Evolutionary conservation across 2,888 invertebrate genomes (phyloP).

Genomic region (Nephrotoma guestfalica): DNA sequence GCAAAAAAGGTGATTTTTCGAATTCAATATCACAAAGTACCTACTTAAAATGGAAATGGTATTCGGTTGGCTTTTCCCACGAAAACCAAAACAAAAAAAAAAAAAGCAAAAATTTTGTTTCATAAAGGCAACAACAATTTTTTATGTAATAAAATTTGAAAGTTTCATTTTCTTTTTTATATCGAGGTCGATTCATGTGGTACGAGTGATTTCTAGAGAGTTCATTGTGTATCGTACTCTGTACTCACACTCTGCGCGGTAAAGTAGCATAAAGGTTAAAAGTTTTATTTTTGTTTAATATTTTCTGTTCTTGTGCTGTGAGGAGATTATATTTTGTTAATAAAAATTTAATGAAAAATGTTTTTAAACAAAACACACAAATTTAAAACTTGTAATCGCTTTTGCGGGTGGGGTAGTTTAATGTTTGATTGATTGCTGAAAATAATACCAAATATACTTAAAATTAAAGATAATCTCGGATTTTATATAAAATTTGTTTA

Average conservation of each 20-base stretch:
- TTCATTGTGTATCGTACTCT: background rate
- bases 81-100: background rate
- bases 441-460: background rate
- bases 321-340: background rate
- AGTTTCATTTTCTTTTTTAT: background rate
- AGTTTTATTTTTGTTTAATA: background rate
- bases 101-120: background rate
- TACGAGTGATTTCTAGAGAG: background rate
- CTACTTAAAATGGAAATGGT: background rate
- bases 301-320: background rate
- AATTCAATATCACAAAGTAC: background rate
- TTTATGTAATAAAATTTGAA: background rate
- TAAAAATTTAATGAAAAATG: background rate
- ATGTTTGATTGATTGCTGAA: background rate
- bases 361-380: background rate
- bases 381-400: background rate
- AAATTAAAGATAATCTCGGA: background rate
- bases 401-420: background rate
- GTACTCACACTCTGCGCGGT: background rate
- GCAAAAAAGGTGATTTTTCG: conserved; percentile 9
- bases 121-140: background rate
- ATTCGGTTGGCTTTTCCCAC: background rate
- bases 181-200: background rate
- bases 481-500: background rate
- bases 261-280: background rate